These are phyloP conservation scores for Oryzias curvinotus DNA, from an alignment of 2,113 vertebrate genomes.

Conservation along the genomic window DNA sequence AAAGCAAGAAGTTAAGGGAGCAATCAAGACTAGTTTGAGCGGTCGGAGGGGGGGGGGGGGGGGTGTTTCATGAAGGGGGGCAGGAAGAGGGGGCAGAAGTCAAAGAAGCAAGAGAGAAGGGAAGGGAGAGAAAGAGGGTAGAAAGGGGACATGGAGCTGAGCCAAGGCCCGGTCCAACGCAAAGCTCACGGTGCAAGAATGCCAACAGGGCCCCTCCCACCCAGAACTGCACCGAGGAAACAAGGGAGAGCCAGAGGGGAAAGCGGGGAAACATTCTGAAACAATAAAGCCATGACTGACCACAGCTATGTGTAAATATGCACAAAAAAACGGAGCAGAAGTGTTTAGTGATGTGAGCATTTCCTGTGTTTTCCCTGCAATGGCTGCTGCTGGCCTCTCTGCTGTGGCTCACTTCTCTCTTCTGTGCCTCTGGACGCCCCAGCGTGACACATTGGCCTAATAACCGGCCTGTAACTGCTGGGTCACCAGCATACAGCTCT, in stretches of 20 bases:
- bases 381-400: conserved; percentile 35
- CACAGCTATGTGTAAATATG: not conserved
- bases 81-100: conserved; percentile 46
- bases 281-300: conserved; percentile 20
- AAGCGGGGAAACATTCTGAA: conserved; percentile 22
- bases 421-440: conserved; percentile 62
- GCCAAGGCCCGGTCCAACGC: conserved; percentile 66
- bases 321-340: not conserved
- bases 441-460: conserved; percentile 66
- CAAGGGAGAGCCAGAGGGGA: conserved; percentile 6
- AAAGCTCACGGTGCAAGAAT: conserved; percentile 71
- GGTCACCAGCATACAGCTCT: conserved; percentile 41
- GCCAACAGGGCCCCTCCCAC: conserved; percentile 55
- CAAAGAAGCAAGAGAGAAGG: conserved; percentile 54
- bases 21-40: conserved; percentile 45
- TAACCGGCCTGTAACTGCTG: conserved; percentile 45
- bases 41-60: conserved; percentile 25
- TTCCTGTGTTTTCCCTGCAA: conserved; percentile 52
- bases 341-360: conserved; percentile 22
- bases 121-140: conserved; percentile 22
- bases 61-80: conserved; percentile 25
- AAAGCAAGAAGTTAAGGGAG: conserved; percentile 38
- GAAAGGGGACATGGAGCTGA: conserved; percentile 63
- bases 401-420: conserved; percentile 65
- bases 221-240: conserved; percentile 34